phyloP scores from a whole-genome alignment of 2,888 invertebrate genomes.

The Pyrrhia umbra region DNA sequence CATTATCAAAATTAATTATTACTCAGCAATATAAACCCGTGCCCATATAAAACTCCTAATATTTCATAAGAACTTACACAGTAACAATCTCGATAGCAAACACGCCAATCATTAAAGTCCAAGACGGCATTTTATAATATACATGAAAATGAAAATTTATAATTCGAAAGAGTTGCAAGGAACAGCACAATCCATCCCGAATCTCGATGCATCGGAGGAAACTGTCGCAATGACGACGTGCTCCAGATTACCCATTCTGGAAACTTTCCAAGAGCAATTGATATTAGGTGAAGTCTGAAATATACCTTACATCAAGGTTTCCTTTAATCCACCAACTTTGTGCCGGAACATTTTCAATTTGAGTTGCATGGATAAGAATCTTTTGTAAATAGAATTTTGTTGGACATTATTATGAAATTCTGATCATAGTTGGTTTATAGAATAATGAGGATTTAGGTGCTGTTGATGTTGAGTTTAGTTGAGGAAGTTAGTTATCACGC shows the following conservation, averaged over 20 bases:
- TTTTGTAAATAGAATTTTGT: slow-evolving; percentile 6
- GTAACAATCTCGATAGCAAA: slow-evolving; percentile 15
- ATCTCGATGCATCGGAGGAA: slow-evolving; percentile 42
- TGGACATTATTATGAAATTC: background rate
- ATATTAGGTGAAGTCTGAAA: slow-evolving; percentile 57
- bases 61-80: background rate
- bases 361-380: slow-evolving; percentile 1
- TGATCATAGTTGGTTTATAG: background rate
- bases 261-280: slow-evolving; percentile 64
- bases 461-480: background rate
- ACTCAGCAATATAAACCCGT: background rate
- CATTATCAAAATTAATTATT: background rate
- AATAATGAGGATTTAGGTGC: background rate
- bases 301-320: slow-evolving; percentile 45
- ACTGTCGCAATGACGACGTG: slow-evolving; percentile 52
- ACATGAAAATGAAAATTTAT: slow-evolving; percentile 13
- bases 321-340: slow-evolving; percentile 48
- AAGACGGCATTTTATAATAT: slow-evolving; percentile 13
- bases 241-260: slow-evolving; percentile 63
- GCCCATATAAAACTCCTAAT: background rate
- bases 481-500: background rate
- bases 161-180: slow-evolving; percentile 13
- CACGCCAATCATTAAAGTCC: slow-evolving; percentile 13
- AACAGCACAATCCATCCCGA: slow-evolving; percentile 23
- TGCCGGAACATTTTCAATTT: slow-evolving; percentile 27